phyloP scores from a whole-genome alignment of 2,113 vertebrate genomes.

The Indicator maculatus region DNA sequence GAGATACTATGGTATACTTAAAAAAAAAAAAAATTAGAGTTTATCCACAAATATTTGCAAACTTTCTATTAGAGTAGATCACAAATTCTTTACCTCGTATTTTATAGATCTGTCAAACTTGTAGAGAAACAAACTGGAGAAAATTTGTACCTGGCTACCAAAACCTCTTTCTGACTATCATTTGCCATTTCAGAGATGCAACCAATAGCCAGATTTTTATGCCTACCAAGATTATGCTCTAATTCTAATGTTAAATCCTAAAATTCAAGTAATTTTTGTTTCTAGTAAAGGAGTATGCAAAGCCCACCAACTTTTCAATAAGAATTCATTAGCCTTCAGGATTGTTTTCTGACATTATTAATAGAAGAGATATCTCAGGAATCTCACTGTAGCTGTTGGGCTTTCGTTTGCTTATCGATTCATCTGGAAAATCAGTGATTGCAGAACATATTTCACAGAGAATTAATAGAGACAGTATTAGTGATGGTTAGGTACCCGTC shows the following conservation, averaged over 20 bases:
- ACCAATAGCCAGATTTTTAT: neutral
- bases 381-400: neutral
- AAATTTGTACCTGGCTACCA: neutral
- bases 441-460: neutral
- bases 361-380: neutral
- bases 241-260: neutral
- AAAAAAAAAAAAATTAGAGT: neutral
- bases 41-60: neutral
- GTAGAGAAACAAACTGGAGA: neutral
- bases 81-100: neutral
- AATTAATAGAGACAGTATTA: accelerated
- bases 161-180: neutral
- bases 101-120: neutral
- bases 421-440: neutral
- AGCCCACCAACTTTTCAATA: accelerated
- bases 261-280: neutral
- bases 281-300: neutral
- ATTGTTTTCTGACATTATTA: neutral
- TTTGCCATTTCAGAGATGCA: neutral
- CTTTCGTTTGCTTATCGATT: neutral
- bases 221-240: neutral
- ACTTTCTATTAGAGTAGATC: neutral
- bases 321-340: neutral
- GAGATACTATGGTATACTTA: neutral
- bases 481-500: neutral